Conservation (phyloP, 1,140 invertebrate genomes). For the Solenopsis invicta region DNA sequence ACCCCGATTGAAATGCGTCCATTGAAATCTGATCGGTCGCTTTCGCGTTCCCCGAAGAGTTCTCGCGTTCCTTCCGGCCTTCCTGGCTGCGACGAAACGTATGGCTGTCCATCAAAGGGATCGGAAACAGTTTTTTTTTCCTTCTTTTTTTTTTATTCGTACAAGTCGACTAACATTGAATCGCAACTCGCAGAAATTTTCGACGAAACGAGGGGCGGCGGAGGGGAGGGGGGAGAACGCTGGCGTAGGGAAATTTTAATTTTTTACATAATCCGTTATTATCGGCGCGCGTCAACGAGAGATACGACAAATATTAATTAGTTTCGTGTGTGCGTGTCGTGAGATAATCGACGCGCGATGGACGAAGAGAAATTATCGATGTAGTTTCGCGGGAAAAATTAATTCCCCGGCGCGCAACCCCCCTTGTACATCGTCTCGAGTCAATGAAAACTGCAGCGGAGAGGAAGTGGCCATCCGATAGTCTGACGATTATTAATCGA, state of each 20-base stretch:
- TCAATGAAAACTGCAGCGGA: conserved; percentile 29
- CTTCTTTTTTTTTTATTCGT: no score
- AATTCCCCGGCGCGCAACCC: conserved; percentile 16
- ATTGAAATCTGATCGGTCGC: conserved; percentile 79
- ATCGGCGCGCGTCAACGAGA: conserved; percentile 28
- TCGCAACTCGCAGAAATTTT: neutral
- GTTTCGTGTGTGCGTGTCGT: conserved; percentile 14
- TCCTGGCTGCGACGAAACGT: conserved; percentile 38
- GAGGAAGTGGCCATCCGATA: conserved; percentile 45
- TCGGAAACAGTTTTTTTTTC: neutral
- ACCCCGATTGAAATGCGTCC: conserved; percentile 77
- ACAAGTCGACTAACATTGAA: conserved; percentile 29
- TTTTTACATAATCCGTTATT: conserved; percentile 44
- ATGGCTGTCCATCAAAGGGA: conserved; percentile 34
- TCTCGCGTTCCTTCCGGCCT: conserved; percentile 54
- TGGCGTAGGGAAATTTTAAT: neutral
- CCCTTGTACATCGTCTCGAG: neutral
- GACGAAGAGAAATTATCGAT: conserved; percentile 57
- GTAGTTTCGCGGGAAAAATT: conserved; percentile 44
- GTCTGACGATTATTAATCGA: conserved; percentile 59
- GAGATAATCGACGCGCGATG: conserved; percentile 45
- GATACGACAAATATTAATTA: conserved; percentile 60
- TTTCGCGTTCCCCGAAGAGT: conserved; percentile 61
- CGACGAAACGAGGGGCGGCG: neutral
- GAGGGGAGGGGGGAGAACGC: conserved; percentile 6